These are phyloP conservation scores for Ondatra zibethicus DNA, from an alignment of 2,113 vertebrate species.

Conservation along the genomic window DNA sequence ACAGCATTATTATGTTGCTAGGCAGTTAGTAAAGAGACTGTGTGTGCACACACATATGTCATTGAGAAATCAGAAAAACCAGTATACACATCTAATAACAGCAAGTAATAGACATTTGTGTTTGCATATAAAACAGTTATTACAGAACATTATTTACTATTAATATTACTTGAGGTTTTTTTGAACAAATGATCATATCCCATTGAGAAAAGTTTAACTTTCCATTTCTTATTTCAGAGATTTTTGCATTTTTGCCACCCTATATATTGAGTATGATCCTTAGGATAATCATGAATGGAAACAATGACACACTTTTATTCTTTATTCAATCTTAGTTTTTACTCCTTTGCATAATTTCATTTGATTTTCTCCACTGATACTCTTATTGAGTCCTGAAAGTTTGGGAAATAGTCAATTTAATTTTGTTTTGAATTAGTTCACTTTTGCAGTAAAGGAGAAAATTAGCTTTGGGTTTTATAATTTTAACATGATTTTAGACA, in stretches of 20 bases:
- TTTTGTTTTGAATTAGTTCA: neutral
- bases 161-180: neutral
- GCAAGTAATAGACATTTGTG: neutral
- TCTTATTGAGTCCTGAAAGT: neutral
- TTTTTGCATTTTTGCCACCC: neutral
- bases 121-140: neutral
- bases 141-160: neutral
- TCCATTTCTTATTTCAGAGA: neutral
- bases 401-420: neutral
- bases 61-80: neutral
- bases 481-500: neutral
- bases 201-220: neutral
- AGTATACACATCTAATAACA: neutral
- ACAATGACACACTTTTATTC: neutral
- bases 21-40: neutral
- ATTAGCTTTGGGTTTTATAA: neutral
- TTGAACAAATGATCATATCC: neutral
- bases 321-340: neutral
- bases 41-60: neutral
- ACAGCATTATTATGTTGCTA: neutral
- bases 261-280: neutral
- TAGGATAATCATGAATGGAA: neutral
- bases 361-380: neutral
- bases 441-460: neutral
- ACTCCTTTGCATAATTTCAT: neutral